Percentiles rank a stretch among this genome's conserved stretches.
Conservation (phyloP, 2,888 invertebrate species). For the Pecten maximus region DNA sequence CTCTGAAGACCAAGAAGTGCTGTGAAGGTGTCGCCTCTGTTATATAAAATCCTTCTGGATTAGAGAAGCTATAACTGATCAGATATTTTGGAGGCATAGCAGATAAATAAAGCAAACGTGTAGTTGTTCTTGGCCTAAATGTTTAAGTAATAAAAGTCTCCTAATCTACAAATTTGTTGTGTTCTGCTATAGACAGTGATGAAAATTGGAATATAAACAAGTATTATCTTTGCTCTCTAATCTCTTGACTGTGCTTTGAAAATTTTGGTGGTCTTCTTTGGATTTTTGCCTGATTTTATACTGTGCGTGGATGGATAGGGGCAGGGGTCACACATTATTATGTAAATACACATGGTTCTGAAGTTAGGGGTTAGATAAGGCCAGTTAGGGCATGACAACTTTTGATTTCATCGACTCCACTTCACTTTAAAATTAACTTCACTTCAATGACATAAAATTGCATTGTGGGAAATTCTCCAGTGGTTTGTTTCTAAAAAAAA, state of each 20-base stretch:
- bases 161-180: slow-evolving; percentile 17
- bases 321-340: not conserved
- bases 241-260: not conserved
- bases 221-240: not conserved
- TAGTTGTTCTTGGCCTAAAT: not conserved
- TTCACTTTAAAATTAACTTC: not conserved
- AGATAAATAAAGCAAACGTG: not conserved
- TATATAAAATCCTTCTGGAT: not conserved
- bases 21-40: not conserved
- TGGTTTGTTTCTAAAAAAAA: not conserved
- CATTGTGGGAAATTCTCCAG: not conserved
- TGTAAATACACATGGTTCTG: not conserved
- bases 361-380: not conserved
- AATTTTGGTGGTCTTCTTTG: slow-evolving; percentile 13
- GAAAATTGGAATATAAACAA: slow-evolving; percentile 35
- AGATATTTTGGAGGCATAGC: not conserved
- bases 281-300: not conserved
- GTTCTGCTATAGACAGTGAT: not conserved
- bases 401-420: not conserved
- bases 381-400: not conserved
- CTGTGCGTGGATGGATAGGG: not conserved
- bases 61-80: not conserved
- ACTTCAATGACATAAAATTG: not conserved
- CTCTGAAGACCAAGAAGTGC: not conserved
- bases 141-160: not conserved